Evolutionary conservation across 2,888 invertebrate species (phyloP).

Genomic region (Elegia similella): DNA sequence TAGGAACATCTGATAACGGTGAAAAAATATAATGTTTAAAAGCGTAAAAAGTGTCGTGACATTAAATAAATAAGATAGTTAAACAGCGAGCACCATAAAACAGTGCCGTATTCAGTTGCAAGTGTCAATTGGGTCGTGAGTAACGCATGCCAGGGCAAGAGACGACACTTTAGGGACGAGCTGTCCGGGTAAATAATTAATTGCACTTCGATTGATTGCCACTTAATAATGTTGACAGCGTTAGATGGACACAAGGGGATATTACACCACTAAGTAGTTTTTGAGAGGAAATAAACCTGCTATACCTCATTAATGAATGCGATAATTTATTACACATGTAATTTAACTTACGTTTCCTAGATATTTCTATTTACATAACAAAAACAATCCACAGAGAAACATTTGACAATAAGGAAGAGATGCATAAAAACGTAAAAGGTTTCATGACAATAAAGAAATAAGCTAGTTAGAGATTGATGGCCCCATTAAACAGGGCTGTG

Average conservation of each 20-base stretch:
- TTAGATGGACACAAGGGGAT: background rate
- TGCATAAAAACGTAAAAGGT: no score
- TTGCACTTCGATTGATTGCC: slow-evolving; percentile 3
- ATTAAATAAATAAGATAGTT: background rate
- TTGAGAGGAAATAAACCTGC: no score
- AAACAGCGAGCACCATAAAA: background rate
- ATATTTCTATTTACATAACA: no score
- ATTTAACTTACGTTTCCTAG: no score
- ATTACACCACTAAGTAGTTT: background rate
- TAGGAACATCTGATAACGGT: no score
- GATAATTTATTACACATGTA: no score
- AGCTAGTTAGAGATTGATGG: background rate
- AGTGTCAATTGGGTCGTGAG: slow-evolving; percentile 9
- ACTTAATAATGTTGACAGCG: slow-evolving; percentile 1
- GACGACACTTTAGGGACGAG: background rate
- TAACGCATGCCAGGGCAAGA: slow-evolving; percentile 4
- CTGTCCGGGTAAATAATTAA: background rate
- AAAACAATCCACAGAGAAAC: no score
- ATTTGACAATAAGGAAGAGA: no score
- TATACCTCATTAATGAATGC: no score
- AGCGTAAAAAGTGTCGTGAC: no score
- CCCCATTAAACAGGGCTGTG: slow-evolving; percentile 4
- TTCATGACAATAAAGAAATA: no score
- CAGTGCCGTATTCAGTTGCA: slow-evolving; percentile 9
- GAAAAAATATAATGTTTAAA: no score